Base-by-base conservation (phyloP, 2,113 vertebrate species). In the Bubo scandiacus region DNA sequence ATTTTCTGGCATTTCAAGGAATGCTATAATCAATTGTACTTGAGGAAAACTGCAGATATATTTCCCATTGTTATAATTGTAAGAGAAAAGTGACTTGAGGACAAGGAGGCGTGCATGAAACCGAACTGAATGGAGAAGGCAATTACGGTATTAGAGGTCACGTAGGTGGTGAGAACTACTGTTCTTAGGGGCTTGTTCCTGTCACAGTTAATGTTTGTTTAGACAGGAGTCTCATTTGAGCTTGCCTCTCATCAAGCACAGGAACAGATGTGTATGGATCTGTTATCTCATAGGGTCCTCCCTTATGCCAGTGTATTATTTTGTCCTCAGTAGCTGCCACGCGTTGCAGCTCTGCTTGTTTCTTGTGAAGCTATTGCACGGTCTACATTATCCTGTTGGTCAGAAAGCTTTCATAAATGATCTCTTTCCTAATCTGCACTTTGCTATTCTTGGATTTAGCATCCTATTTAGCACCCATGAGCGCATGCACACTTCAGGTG, bases 1-100 rank as follows among this genome's bases (percentile, higher is more conserved):
- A 51, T 93, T 94, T 85, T 34, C 70, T 84, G 80, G n/a, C 75
- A 1, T 78, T 96, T 96, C 63, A 86, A 86, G 92, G 77, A 90
- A 81, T 51, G 68, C 36, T 81, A 0, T n/a, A 27, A 83, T 80
- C 57, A 70, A 14, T 67, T 71, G 80, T 68, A 52, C 68, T 94
- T 81, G 34, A 86, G 66, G 54, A 78, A 90, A 81, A 78, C 57
- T 88, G 58, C 75, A 36, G 51, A 55, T 86, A 12, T 29, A 27
- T 61, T 77, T 80, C 34, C 16, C n/a, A 15, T 81, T 85, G 19
- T 85, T 84, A 23, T 61, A 80, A 49, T 16, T 85, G 40, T 34
- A n/a, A 87, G 30, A 61, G 40, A 59, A 52, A 65, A 83, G 34
- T 55, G 43, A 18, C 20, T 2, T 3, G 54, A 51, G 54, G 34